Evolutionary conservation across 2,797 vertebrate genomes (phyloP), one percentile per base, ranked within the genome.

Genomic region (Apodemus agrarius): DNA sequence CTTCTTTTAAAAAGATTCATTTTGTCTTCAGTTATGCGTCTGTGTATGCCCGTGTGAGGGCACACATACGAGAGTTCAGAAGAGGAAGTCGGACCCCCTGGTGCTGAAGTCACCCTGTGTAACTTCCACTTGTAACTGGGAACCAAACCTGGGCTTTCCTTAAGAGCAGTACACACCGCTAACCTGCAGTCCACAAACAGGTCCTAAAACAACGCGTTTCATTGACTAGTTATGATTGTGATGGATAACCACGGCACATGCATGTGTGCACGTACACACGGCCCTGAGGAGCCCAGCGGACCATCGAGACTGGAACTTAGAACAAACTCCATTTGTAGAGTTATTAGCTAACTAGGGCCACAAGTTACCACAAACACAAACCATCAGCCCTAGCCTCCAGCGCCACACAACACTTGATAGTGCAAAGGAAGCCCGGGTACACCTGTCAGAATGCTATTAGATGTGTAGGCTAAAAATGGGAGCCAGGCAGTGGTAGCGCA

Each of bases 311-410:
- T 74, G 14, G 26, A 69, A 78, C 61, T 79, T 86, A 90, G 21
- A 91, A 80, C 80, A 54, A 82, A 67, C 76, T 92, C 46, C 63
- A 92, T 17, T 79, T 81, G 75, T 11, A 95, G 89, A 81, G 52
- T 82, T 89, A 57, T n/a, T 31, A 31, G 85, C 29, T 49, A 34
- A 81, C 16, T 8, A 34, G 43, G 29, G 74, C 34, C 57, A 61
- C 21, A 83, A 95, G 57, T 34, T 63, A 75, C 31, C 65, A 94
- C 43, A 89, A 90, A 96, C 34, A 65, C 43, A 80, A 75, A 91
- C 80, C 83, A 80, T 65, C 29, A 40, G 59, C 57, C 59, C 24
- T 37, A 76, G 61, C 57, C n/a, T 96, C 84, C 78, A 82, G 61
- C n/a, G 46, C 67, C 67, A 40, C 10, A 21, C 43, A 85, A 4